Evolutionary conservation across 1,140 invertebrate genomes (phyloP).

Genomic region (Hypsibius dujardini): DNA sequence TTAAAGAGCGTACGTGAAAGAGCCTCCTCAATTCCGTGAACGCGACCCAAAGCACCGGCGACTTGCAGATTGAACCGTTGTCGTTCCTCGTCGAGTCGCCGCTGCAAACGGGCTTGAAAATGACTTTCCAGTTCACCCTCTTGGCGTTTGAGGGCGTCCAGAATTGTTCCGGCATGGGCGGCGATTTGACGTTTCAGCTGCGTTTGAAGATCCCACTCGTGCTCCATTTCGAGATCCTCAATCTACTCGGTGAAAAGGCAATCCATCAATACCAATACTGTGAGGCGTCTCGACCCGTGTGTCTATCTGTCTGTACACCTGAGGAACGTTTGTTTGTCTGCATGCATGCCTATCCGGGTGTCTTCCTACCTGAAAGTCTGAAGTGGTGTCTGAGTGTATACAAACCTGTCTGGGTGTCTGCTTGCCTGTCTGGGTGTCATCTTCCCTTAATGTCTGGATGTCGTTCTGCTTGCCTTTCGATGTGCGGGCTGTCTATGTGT

Average conservation of each 20-base stretch:
- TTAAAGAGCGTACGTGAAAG: conserved; percentile 49
- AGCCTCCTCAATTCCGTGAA: conserved; percentile 68
- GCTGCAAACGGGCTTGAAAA: conserved; percentile 35
- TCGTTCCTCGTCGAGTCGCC: conserved; percentile 48
- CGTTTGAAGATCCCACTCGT: conserved; percentile 52
- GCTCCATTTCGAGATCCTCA: conserved; percentile 42
- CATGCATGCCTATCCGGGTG: too few species aligned
- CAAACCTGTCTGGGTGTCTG: too few species aligned
- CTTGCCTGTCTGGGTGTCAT: too few species aligned
- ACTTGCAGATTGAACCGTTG: conserved; percentile 53
- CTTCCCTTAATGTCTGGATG: too few species aligned
- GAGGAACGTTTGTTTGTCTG: too few species aligned
- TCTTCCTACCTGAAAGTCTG: too few species aligned
- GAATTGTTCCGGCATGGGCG: conserved; percentile 61
- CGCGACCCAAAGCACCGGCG: conserved; percentile 55
- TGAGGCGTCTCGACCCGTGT: too few species aligned
- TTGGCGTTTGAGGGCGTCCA: conserved; percentile 50
- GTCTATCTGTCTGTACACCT: too few species aligned
- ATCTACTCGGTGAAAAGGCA: conserved; percentile 34
- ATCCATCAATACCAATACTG: neutral
- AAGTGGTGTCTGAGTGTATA: too few species aligned
- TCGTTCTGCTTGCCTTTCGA: neutral
- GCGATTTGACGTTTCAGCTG: conserved; percentile 60
- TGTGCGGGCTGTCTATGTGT: too few species aligned
- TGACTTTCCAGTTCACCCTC: conserved; percentile 46